Evolutionary conservation across 2,888 invertebrate genomes (phyloP).

Genomic region (Trissoscelio sp.): DNA sequence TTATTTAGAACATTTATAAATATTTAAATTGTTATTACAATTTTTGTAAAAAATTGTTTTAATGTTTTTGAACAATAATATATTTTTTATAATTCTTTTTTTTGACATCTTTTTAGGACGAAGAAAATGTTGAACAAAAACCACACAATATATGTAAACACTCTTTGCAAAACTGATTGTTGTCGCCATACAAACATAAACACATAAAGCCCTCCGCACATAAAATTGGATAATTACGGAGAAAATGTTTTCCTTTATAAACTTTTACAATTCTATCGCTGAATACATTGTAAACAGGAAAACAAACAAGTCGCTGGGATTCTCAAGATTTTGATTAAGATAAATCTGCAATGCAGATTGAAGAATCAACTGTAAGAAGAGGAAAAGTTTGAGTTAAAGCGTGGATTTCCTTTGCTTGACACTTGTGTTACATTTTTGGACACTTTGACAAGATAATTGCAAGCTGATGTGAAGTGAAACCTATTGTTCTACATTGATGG

Average conservation of each 20-base stretch:
- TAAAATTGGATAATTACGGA: conserved; percentile 36
- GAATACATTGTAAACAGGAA: conserved; percentile 25
- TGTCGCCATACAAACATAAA: too few species aligned
- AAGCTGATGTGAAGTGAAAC: conserved; percentile 7
- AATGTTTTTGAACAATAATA: too few species aligned
- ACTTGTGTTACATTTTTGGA: conserved; percentile 20
- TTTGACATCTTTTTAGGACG: too few species aligned
- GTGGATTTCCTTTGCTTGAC: conserved; percentile 4
- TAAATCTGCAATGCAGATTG: conserved; percentile 37
- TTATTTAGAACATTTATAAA: too few species aligned
- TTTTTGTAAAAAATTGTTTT: too few species aligned
- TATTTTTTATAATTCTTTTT: too few species aligned
- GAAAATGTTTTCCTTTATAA: conserved; percentile 36
- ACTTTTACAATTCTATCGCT: conserved; percentile 11
- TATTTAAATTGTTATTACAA: too few species aligned
- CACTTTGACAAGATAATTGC: conserved; percentile 7
- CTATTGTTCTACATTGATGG: conserved; percentile 7
- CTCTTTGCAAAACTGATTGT: too few species aligned
- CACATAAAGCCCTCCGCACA: too few species aligned
- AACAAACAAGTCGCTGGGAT: conserved; percentile 26
- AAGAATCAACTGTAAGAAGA: conserved; percentile 7
- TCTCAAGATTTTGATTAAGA: conserved; percentile 9
- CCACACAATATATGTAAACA: too few species aligned
- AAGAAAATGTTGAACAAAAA: too few species aligned
- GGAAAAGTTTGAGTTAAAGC: background rate